Conservation (phyloP, 1,140 invertebrate genomes). For the Rhopalosiphum padi region DNA sequence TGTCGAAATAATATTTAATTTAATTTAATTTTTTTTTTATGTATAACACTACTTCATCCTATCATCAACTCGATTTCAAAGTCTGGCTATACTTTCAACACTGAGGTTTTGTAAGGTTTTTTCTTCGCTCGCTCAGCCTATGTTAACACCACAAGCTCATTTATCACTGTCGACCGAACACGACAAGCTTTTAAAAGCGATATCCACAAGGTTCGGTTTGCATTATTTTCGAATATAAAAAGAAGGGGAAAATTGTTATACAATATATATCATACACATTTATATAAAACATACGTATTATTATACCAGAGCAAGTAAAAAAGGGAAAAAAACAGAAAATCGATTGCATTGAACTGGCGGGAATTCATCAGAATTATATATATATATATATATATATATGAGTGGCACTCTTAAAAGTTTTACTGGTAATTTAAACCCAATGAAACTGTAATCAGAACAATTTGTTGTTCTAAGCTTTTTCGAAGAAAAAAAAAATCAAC, state of each 20-base stretch:
- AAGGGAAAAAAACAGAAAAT: background rate
- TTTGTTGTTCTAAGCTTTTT: slow-evolving; percentile 35
- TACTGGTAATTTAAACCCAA: slow-evolving; percentile 25
- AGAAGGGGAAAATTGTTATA: slow-evolving; percentile 25
- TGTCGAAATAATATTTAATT: background rate
- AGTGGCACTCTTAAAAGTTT: background rate
- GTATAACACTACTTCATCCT: background rate
- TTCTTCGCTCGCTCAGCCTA: slow-evolving; percentile 25
- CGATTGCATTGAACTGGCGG: background rate
- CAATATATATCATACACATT: slow-evolving; percentile 10
- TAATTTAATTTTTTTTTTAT: background rate
- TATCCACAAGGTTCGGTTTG: slow-evolving; percentile 39
- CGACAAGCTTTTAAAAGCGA: slow-evolving; percentile 54
- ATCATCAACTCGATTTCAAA: slow-evolving; percentile 44
- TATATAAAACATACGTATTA: slow-evolving; percentile 34
- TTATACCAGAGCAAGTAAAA: background rate
- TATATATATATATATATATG: background rate
- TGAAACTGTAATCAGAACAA: slow-evolving; percentile 30
- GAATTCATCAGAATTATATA: background rate
- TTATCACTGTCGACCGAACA: slow-evolving; percentile 52
- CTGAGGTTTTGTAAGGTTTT: slow-evolving; percentile 5
- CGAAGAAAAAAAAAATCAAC: background rate
- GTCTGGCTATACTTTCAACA: slow-evolving; percentile 32
- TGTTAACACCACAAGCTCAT: slow-evolving; percentile 25
- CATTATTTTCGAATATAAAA: slow-evolving; percentile 53